Percentiles rank a stretch among this genome's conserved stretches.
Evolutionary conservation across 1,140 invertebrate genomes (phyloP).

Genomic region (Tenebrio molitor): DNA sequence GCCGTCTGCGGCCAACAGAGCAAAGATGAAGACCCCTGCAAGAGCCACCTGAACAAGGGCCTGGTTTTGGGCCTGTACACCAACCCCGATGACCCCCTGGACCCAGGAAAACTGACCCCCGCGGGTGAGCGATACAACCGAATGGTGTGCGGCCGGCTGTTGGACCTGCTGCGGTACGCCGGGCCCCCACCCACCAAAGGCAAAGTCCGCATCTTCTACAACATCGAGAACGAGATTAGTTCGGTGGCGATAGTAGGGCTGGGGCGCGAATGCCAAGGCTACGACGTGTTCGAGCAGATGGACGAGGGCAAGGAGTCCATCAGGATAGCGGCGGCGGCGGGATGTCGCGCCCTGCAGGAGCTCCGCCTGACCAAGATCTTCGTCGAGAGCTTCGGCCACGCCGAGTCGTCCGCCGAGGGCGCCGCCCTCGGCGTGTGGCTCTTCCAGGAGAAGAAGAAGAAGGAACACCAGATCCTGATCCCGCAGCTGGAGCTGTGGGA

Average conservation of each 20-base stretch:
- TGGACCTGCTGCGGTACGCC: slow-evolving; percentile 59
- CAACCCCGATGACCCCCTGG: slow-evolving; percentile 66
- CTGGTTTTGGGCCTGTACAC: slow-evolving; percentile 72
- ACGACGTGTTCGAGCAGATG: slow-evolving; percentile 75
- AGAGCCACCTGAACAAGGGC: slow-evolving; percentile 64
- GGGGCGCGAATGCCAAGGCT: slow-evolving; percentile 75
- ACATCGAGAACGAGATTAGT: slow-evolving; percentile 73
- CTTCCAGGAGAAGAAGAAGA: slow-evolving; percentile 76
- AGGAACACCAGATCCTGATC: slow-evolving; percentile 68
- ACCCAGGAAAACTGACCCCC: slow-evolving; percentile 69
- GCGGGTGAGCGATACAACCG: slow-evolving; percentile 71
- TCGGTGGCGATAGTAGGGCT: slow-evolving; percentile 78
- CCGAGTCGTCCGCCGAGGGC: slow-evolving; percentile 82
- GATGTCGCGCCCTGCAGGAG: slow-evolving; percentile 71
- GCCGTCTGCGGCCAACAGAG: background rate
- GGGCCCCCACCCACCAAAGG: slow-evolving; percentile 68
- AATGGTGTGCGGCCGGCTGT: slow-evolving; percentile 61
- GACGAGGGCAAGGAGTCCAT: slow-evolving; percentile 80
- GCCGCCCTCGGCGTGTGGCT: slow-evolving; percentile 74
- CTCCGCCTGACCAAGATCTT: slow-evolving; percentile 72
- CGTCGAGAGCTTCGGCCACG: slow-evolving; percentile 80
- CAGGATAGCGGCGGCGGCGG: slow-evolving; percentile 70
- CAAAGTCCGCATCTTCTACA: slow-evolving; percentile 73
- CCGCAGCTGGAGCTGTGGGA: slow-evolving; percentile 69
- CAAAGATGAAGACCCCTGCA: slow-evolving; percentile 53